Evolutionary conservation across 1,140 invertebrate genomes (phyloP).

Genomic region (Penaeus chinensis): DNA sequence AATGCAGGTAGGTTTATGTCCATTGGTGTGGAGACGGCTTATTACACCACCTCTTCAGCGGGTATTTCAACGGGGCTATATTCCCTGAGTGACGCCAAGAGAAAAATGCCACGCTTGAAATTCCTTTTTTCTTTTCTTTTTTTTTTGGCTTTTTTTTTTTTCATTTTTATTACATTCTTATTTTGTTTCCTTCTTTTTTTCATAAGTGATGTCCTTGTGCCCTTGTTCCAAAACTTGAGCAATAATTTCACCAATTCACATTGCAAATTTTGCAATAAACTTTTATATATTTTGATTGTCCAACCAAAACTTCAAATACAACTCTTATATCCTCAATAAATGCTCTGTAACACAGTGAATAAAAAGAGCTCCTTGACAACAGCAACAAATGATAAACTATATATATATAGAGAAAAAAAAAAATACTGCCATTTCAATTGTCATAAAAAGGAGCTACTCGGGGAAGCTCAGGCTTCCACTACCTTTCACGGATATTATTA

Average conservation of each 20-base stretch:
- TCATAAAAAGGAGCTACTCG: constrained; percentile 60
- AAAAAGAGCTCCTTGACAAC: constrained; percentile 55
- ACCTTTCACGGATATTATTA: constrained; percentile 58
- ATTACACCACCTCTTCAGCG: too few relatives aligned
- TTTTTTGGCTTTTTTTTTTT: too few relatives aligned
- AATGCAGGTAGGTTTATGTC: too few relatives aligned
- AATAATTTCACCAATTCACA: constrained; percentile 31
- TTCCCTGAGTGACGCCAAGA: too few relatives aligned
- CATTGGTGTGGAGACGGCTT: too few relatives aligned
- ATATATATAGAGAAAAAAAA: constrained; percentile 15
- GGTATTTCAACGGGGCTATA: too few relatives aligned
- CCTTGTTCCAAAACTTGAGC: constrained; percentile 55
- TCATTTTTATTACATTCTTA: too few relatives aligned
- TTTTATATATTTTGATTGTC: constrained; percentile 58
- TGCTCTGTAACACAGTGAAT: constrained; percentile 57
- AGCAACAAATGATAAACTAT: constrained; percentile 36
- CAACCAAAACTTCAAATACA: constrained; percentile 54
- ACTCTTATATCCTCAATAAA: constrained; percentile 52
- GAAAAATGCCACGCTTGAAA: constrained; percentile 31
- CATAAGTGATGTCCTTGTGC: constrained; percentile 11
- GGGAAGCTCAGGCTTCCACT: constrained; percentile 54
- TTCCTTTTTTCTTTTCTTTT: too few relatives aligned
- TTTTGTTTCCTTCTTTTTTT: background rate
- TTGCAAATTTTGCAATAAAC: constrained; percentile 47
- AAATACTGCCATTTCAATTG: constrained; percentile 49